Conservation (phyloP, 1,140 invertebrate genomes). For the Macrobrachium rosenbergii region DNA sequence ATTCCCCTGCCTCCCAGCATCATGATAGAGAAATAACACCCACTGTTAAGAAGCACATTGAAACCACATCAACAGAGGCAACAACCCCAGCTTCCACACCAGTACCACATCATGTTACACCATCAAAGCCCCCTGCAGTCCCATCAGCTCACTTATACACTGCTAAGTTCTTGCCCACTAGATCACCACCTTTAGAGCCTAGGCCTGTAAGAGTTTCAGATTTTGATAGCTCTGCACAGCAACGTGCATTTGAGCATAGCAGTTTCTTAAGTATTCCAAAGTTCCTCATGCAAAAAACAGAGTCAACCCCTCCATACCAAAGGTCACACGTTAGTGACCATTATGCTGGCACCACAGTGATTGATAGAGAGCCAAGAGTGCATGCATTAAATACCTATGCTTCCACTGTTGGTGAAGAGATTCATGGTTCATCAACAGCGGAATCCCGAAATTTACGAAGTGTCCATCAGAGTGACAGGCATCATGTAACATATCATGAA, state of each 20-base stretch:
- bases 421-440: too few species aligned
- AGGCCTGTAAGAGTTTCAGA: too few species aligned
- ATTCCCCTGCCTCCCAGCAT: slow-evolving; percentile 8
- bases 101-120: background rate
- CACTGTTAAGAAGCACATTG: background rate
- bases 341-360: too few species aligned
- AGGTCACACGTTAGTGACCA: background rate
- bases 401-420: too few species aligned
- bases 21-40: background rate
- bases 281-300: slow-evolving; percentile 44
- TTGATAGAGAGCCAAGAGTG: too few species aligned
- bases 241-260: background rate
- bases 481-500: too few species aligned
- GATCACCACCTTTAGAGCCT: background rate
- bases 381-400: too few species aligned
- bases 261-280: slow-evolving; percentile 22
- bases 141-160: slow-evolving; percentile 18
- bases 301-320: background rate
- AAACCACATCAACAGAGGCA: background rate
- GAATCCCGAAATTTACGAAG: too few species aligned
- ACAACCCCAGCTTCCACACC: background rate
- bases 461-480: too few species aligned
- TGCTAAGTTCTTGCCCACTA: slow-evolving; percentile 36
- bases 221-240: background rate
- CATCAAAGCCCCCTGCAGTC: background rate